Base-by-base conservation (phyloP, 2,113 vertebrate genomes). In the Zosterops pallidus region DNA sequence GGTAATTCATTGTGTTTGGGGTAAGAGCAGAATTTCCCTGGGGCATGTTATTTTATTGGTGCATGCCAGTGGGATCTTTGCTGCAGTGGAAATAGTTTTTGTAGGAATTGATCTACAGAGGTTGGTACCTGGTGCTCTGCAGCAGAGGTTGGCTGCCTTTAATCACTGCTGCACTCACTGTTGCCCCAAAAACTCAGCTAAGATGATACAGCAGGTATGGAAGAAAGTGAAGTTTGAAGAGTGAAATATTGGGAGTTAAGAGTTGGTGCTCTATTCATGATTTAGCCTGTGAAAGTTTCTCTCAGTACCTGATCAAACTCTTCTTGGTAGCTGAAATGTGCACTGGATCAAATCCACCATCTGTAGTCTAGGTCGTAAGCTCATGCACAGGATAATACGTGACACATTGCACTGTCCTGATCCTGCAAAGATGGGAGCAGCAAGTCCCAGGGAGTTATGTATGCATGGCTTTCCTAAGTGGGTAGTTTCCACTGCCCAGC, bases 321-420 rank as follows among this genome's bases (percentile, higher is more conserved):
- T 64, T 77, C 26, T 57, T 0, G 0, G 44, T 47, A 63, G 28
- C n/a, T 8, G 68, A 33, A 82, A 31, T 0, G 1, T 33, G 24
- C 35, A 0, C 14, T 52, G 35, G 6, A 42, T 74, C 21, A 28
- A 19, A 16, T 83, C 35, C 6, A 25, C 14, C 10, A 17, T 55
- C 42, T 63, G 39, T 74, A 35, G 37, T 55, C 68, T 19, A 56
- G 57, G 42, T 52, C 18, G 2, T 71, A 75, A 75, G 21, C 16
- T 81, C 16, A 11, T 14, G 29, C 33, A 22, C 1, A 3, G 64
- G n/a, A 14, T 70, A 12, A 35, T 41, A 14, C 1, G 9, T 88
- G 69, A 81, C 65, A 33, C 3, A 0, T 69, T 8, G 1, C 14
- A 24, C 23, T 70, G 31, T 65, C 50, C 31, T 67, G 26, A 39